Evolutionary conservation across 30 jellyfish, hydroid and myxozoan species (phyloP), one percentile per base, ranked within the genome.

Genomic region (Aurelia aurita complex sp. Pacific): DNA sequence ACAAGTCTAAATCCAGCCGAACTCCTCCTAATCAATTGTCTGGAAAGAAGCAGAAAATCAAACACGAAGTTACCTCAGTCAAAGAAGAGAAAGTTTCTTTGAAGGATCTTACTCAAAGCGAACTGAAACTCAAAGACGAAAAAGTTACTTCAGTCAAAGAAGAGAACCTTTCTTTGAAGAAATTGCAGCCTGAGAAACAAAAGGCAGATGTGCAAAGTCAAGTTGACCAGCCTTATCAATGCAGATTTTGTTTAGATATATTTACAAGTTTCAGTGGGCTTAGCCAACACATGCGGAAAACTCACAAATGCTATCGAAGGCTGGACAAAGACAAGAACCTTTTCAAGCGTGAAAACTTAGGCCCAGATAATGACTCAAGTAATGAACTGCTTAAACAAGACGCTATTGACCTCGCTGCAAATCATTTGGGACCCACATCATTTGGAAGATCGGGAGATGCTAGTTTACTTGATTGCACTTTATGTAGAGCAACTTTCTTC

Each of bases 391-490:
- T 17, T 61, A 61, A 23, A 23, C 32, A 62, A 18, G 67, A 77
- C 64, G 42, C 66, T 64, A 65, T 62, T 60, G 87, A 77, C 46
- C 17, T 77, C 10, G 78, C 76, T n/a, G 77, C 51, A 3, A 77
- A 62, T 13, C 42, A 76, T 62, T 29, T 77, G 8, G 74, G 78
- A 12, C 10, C 80, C 2, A 29, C 80, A 14, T 35, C 40, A 3
- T 70, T 70, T 36, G 64, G 59, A 70, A 70, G n/a, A 1, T 0
- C 11, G 12, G n/a, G 18, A 5, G 73, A 62, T 29, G 38, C 87
- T 10, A 67, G 78, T 32, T 65, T 18, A 18, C 77, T 77, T 77
- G 64, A 29, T 10, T 77, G 87, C 78, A 77, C 77, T 33, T 62
- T 77, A 36, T 77, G 87, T 64, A 71, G 69, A 2, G 69, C 79